Percentiles rank a stretch among this genome's conserved stretches.
phyloP scores from a whole-genome alignment of 2,888 invertebrate species.

The Lasius fuliginosus region DNA sequence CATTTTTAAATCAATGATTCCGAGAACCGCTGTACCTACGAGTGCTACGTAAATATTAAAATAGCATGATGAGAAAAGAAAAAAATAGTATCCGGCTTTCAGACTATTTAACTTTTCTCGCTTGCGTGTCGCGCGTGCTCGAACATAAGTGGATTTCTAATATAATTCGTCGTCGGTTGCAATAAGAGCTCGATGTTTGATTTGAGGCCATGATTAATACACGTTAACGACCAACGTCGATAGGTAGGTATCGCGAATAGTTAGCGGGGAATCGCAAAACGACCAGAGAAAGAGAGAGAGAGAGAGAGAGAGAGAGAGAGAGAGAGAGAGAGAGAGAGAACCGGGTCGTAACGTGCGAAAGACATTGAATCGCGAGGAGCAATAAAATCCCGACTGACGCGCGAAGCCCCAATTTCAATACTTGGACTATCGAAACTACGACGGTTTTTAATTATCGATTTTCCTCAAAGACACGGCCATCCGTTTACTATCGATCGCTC shows the following conservation, averaged over 20 bases:
- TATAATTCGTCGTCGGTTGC: not conserved
- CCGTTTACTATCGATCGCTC: slow-evolving; percentile 23
- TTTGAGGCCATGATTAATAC: slow-evolving; percentile 10
- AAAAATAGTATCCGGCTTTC: not conserved
- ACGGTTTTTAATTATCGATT: slow-evolving; percentile 48
- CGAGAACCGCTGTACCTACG: too few species aligned
- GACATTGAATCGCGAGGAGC: not conserved
- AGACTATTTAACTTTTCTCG: not conserved
- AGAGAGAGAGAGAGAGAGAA: not conserved
- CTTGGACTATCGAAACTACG: not conserved
- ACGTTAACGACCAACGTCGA: slow-evolving; percentile 10
- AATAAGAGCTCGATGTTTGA: slow-evolving; percentile 17
- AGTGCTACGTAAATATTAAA: not conserved
- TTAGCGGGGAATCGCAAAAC: not conserved
- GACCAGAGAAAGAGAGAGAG: not conserved
- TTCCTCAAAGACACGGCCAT: slow-evolving; percentile 26
- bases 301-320: not conserved
- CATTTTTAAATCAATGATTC: not conserved
- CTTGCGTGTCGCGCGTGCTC: not conserved
- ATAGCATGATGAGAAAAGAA: not conserved
- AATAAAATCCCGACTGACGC: not conserved
- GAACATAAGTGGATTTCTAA: slow-evolving; percentile 22
- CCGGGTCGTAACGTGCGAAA: not conserved
- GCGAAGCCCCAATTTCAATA: not conserved
- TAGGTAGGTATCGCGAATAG: slow-evolving; percentile 6